phyloP scores from a whole-genome alignment of 1,140 invertebrate genomes.

The Paramacrobiotus metropolitanus region DNA sequence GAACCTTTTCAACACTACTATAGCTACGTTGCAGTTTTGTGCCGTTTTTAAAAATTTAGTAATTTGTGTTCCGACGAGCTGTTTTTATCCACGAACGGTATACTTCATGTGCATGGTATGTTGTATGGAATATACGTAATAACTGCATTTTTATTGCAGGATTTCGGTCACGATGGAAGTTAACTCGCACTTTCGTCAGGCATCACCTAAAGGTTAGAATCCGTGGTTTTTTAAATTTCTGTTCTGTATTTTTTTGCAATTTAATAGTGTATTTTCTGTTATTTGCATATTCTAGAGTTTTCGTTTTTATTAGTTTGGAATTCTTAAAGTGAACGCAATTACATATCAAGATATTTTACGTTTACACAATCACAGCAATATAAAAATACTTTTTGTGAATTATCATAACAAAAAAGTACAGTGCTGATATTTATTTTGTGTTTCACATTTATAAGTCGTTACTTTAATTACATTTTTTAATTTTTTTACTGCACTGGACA shows the following conservation, averaged over 20 bases:
- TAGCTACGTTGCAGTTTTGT: too few species aligned
- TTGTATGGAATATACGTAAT: too few species aligned
- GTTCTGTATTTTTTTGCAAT: background rate
- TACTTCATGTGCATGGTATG: too few species aligned
- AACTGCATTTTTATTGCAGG: background rate
- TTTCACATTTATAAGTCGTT: too few species aligned
- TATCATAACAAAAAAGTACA: too few species aligned
- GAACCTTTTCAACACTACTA: too few species aligned
- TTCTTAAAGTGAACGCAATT: too few species aligned
- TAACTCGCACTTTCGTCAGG: background rate
- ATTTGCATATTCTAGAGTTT: too few species aligned
- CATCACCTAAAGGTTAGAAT: background rate
- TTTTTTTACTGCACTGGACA: background rate
- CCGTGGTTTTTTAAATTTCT: background rate
- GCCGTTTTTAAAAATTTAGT: background rate
- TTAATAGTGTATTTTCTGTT: background rate
- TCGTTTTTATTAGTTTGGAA: too few species aligned
- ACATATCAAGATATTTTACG: background rate
- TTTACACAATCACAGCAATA: background rate
- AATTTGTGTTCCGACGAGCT: background rate
- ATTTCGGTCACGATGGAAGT: background rate
- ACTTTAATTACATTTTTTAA: too few species aligned
- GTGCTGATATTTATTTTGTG: too few species aligned
- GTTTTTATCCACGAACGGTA: too few species aligned
- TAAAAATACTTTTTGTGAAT: background rate